These are phyloP conservation scores for Xylota segnis DNA, from an alignment of 2,888 invertebrate genomes.

Conservation along the genomic window DNA sequence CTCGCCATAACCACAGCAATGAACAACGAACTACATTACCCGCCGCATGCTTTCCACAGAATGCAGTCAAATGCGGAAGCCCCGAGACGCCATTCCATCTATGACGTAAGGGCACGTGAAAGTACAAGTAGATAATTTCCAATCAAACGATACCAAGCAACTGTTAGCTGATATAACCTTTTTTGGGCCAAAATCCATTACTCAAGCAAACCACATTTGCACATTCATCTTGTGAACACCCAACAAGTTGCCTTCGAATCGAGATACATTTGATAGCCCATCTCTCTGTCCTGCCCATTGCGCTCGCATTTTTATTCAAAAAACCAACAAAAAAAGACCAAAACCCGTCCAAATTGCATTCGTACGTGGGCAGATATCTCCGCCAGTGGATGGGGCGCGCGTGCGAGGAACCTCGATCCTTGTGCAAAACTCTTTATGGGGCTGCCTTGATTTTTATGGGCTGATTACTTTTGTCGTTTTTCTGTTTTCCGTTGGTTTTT, in stretches of 20 bases:
- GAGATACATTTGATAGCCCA: conserved; percentile 62
- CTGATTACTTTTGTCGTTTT: conserved; percentile 63
- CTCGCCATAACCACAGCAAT: not conserved
- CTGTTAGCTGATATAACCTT: conserved; percentile 9
- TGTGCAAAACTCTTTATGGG: conserved; percentile 56
- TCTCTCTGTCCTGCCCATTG: conserved; percentile 52
- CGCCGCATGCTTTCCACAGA: not conserved
- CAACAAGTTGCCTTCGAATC: conserved; percentile 60
- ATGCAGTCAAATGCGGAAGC: not conserved
- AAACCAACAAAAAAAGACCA: conserved; percentile 11
- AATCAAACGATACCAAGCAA: conserved; percentile 9
- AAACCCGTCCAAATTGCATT: conserved; percentile 54
- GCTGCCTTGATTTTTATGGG: conserved; percentile 70
- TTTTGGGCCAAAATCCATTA: conserved; percentile 22
- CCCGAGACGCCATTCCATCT: not conserved
- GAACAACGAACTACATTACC: not conserved
- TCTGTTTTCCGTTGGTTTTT: not conserved
- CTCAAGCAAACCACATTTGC: conserved; percentile 37
- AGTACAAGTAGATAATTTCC: conserved; percentile 4
- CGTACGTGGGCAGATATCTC: conserved; percentile 50
- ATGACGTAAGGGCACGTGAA: not conserved
- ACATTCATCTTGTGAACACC: conserved; percentile 65
- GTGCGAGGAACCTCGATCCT: conserved; percentile 58
- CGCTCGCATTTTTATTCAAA: conserved; percentile 58
- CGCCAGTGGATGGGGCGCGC: conserved; percentile 48